Base-by-base conservation (phyloP, 2,797 vertebrate genomes). In the Labroides dimidiatus region DNA sequence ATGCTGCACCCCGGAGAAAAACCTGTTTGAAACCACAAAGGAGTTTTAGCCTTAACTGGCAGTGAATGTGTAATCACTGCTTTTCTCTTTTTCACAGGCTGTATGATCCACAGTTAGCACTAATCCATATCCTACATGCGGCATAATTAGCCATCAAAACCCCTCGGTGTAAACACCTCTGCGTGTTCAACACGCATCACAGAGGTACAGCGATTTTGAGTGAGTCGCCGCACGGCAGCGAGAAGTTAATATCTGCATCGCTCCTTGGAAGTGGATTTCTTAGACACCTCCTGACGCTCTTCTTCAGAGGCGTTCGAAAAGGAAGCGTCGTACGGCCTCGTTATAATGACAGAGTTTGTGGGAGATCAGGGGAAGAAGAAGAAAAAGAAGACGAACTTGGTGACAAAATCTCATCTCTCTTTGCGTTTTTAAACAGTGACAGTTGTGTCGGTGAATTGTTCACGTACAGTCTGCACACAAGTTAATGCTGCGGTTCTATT, bases 141-240 rank as follows among this genome's bases (percentile, higher is more conserved):
- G 60, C 81, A 58, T 84, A 83, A 88, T 88, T 84, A 84, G 69
- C 56, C 48, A 64, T 58, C 72, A 82, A 60, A 78, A 75, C 72
- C 39, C 62, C 71, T 41, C 49, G 49, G 67, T 76, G 63, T 72
- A 24, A 72, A 70, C n/a, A n/a, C 70, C 66, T 58, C 52, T 55
- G 21, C 60, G 41, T 71, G 78, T 65, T 78, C 72, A 70, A 81
- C 70, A 84, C 57, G 69, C 70, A 70, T 78, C 44, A 30, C 64
- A 41, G 79, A 51, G 59, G 69, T 43, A 67, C 56, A 63, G 63
- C 20, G 45, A 56, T 59, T 76, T 69, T 74, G 43, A 64, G 67
- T 56, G 55, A 64, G 61, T 72, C 39, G 64, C 61, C 67, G 71
- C 48, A 30, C 53, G 12, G 9, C 44, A 33, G 72, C 75, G 80